These are phyloP conservation scores for Cosmia pyralina DNA, from an alignment of 2,888 invertebrate genomes.

Conservation along the genomic window DNA sequence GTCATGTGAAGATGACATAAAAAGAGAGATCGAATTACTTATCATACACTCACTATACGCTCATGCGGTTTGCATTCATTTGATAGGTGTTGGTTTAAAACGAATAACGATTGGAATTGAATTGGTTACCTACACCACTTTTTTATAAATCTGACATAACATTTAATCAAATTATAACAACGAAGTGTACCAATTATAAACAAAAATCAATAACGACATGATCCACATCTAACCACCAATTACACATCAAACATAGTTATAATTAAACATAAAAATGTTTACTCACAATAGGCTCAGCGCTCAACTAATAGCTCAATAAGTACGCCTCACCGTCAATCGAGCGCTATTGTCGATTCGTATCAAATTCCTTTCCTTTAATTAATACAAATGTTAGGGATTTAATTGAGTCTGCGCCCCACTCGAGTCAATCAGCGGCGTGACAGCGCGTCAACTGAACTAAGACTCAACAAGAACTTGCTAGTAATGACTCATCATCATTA, in stretches of 20 bases:
- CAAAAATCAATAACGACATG: conserved; percentile 9
- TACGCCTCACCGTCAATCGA: conserved; percentile 46
- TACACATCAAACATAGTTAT: conserved; percentile 58
- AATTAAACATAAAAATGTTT: conserved; percentile 67
- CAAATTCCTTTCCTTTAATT: conserved; percentile 73
- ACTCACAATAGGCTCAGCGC: conserved; percentile 61
- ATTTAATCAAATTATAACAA: conserved; percentile 26
- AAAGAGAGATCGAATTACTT: conserved; percentile 30
- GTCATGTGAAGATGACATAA: conserved; percentile 32
- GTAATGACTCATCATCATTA: conserved; percentile 70
- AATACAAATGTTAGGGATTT: conserved; percentile 74
- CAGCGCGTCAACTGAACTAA: conserved; percentile 53
- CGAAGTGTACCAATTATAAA: conserved; percentile 20
- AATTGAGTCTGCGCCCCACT: conserved; percentile 70
- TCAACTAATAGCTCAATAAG: conserved; percentile 61
- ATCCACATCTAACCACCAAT: conserved; percentile 47
- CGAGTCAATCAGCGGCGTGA: conserved; percentile 67
- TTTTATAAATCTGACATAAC: conserved; percentile 11
- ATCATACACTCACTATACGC: not conserved
- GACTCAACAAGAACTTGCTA: conserved; percentile 59
- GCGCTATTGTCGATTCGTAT: conserved; percentile 68
- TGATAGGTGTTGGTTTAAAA: conserved; percentile 30
- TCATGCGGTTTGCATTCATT: not conserved
- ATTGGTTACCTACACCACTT: not conserved
- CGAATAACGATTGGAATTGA: conserved; percentile 11